Conservation (phyloP, 2,888 invertebrate species). For the Nemotelus nigrinus region DNA sequence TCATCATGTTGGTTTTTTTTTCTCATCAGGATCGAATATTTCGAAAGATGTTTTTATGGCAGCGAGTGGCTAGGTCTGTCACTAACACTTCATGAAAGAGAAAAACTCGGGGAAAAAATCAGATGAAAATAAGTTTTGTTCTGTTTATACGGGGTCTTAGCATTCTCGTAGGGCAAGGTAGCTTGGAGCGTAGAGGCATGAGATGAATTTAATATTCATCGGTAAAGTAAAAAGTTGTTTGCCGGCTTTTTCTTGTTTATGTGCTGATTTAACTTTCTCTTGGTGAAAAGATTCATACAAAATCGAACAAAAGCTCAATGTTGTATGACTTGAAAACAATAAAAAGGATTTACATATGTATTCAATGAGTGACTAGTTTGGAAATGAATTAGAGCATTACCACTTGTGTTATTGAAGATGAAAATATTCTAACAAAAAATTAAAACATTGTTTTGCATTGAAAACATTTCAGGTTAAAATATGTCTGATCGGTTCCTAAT, state of each 20-base stretch:
- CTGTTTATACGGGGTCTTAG: slow-evolving; percentile 34
- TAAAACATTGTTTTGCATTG: no score
- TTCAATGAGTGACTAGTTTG: no score
- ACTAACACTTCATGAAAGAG: slow-evolving; percentile 37
- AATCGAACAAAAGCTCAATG: background rate
- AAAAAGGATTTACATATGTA: no score
- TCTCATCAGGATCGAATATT: no score
- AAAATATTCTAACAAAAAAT: no score
- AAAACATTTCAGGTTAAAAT: no score
- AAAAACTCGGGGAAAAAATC: slow-evolving; percentile 39
- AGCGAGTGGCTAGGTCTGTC: no score
- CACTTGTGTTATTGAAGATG: no score
- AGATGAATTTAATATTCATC: slow-evolving; percentile 48
- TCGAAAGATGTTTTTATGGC: no score
- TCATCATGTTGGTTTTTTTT: no score
- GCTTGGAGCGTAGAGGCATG: slow-evolving; percentile 44
- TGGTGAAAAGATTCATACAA: background rate
- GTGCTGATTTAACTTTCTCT: background rate
- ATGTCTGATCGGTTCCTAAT: no score
- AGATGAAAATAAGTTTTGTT: slow-evolving; percentile 47
- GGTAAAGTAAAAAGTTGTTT: background rate
- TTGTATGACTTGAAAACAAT: background rate
- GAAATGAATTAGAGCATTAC: no score
- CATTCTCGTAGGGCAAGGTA: slow-evolving; percentile 42
- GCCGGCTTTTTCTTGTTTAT: background rate